Evolutionary conservation across 2,888 invertebrate genomes (phyloP).

Genomic region (Lycaena phlaeas): DNA sequence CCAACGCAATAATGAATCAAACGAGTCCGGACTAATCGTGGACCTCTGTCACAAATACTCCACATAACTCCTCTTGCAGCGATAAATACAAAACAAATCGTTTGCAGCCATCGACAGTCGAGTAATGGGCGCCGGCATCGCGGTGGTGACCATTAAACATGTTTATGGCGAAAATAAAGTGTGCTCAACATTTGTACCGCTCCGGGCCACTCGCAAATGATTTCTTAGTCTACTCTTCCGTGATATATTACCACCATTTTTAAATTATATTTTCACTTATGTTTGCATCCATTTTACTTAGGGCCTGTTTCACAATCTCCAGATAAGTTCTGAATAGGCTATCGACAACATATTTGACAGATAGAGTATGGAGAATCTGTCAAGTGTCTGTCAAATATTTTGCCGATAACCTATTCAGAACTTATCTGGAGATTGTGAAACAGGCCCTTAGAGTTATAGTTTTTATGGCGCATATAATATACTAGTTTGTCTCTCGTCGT

Average conservation of each 20-base stretch:
- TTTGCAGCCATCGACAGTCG: slow-evolving; percentile 34
- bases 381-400: too few relatives aligned
- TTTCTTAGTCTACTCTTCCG: not conserved
- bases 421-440: too few relatives aligned
- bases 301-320: too few relatives aligned
- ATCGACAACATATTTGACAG: too few relatives aligned
- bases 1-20: not conserved
- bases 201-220: not conserved
- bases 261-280: not conserved
- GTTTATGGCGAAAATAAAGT: slow-evolving; percentile 33
- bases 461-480: too few relatives aligned
- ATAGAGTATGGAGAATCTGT: too few relatives aligned
- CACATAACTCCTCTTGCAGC: slow-evolving; percentile 44
- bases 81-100: slow-evolving; percentile 37
- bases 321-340: too few relatives aligned
- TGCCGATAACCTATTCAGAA: too few relatives aligned
- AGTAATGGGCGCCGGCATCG: slow-evolving; percentile 33
- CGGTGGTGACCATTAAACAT: slow-evolving; percentile 31
- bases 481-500: too few relatives aligned
- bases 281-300: too few relatives aligned
- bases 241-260: not conserved
- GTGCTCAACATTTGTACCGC: slow-evolving; percentile 9
- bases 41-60: slow-evolving; percentile 34
- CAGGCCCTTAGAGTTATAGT: too few relatives aligned
- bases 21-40: slow-evolving; percentile 12